Conservation (phyloP, 2,797 vertebrate species). For the Phalloptychus januarius region DNA sequence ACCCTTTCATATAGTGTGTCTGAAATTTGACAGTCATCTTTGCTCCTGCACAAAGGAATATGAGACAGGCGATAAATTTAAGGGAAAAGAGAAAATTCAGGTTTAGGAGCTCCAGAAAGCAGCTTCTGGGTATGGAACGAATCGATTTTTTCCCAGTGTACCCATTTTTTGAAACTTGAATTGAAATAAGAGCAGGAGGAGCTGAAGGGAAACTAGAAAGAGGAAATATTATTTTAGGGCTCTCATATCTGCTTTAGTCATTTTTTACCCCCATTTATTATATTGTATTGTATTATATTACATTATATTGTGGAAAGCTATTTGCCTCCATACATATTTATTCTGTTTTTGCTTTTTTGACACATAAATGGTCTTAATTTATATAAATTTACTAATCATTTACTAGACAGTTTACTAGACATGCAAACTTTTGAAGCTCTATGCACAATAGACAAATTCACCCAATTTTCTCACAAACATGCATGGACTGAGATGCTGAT, state of each 20-base stretch:
- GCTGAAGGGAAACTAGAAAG: conserved; percentile 52
- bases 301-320: background rate
- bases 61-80: conserved; percentile 72
- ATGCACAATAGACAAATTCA: background rate
- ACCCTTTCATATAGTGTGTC: conserved; percentile 63
- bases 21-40: conserved; percentile 71
- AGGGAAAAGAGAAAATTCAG: conserved; percentile 70
- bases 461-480: background rate
- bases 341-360: background rate
- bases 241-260: conserved; percentile 43
- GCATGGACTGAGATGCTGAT: background rate
- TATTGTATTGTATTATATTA: background rate
- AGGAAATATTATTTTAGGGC: conserved; percentile 23
- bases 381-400: background rate
- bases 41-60: conserved; percentile 63
- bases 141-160: conserved; percentile 74
- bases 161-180: conserved; percentile 72
- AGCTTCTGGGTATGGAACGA: conserved; percentile 69
- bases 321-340: background rate
- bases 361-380: background rate
- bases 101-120: conserved; percentile 75
- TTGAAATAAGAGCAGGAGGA: conserved; percentile 65
- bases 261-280: background rate
- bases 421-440: background rate
- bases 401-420: background rate